These are phyloP conservation scores for Esperia sulphurella DNA, from an alignment of 2,888 invertebrate genomes.

Conservation along the genomic window DNA sequence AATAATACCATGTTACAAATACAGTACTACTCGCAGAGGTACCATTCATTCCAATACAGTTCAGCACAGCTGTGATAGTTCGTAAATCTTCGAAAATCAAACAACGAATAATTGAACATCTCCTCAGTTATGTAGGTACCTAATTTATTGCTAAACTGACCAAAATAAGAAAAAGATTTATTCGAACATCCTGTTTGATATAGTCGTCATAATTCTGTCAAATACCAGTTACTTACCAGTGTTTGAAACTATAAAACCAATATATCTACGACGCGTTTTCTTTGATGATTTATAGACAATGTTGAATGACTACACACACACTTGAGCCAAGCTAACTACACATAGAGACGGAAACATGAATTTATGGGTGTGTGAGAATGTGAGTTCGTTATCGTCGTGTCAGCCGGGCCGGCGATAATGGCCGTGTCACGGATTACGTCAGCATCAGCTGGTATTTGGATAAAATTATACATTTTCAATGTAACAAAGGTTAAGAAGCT, in stretches of 20 bases:
- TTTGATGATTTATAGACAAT: slow-evolving; percentile 1
- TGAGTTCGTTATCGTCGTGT: slow-evolving; percentile 8
- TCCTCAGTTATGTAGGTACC: too few relatives aligned
- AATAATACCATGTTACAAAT: too few relatives aligned
- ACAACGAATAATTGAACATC: too few relatives aligned
- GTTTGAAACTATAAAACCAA: neutral
- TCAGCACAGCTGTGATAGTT: too few relatives aligned
- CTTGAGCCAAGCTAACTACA: neutral
- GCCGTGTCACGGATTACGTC: slow-evolving; percentile 11
- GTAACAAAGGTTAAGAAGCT: too few relatives aligned
- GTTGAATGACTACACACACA: slow-evolving; percentile 3
- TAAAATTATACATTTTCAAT: slow-evolving; percentile 4
- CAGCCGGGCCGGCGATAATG: slow-evolving; percentile 9
- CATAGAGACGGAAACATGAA: neutral
- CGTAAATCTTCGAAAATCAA: too few relatives aligned
- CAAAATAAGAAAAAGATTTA: neutral
- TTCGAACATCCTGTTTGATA: neutral
- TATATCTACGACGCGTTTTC: neutral
- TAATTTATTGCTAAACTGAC: neutral
- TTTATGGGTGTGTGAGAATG: slow-evolving; percentile 1
- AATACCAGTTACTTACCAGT: neutral
- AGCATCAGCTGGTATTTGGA: slow-evolving; percentile 11
- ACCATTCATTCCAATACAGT: too few relatives aligned
- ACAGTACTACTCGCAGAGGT: too few relatives aligned
- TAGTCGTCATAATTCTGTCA: neutral